Percentiles rank a stretch among this genome's conserved stretches.
phyloP scores from a whole-genome alignment of 2,888 invertebrate genomes.

The Drosophila infuscata region DNA sequence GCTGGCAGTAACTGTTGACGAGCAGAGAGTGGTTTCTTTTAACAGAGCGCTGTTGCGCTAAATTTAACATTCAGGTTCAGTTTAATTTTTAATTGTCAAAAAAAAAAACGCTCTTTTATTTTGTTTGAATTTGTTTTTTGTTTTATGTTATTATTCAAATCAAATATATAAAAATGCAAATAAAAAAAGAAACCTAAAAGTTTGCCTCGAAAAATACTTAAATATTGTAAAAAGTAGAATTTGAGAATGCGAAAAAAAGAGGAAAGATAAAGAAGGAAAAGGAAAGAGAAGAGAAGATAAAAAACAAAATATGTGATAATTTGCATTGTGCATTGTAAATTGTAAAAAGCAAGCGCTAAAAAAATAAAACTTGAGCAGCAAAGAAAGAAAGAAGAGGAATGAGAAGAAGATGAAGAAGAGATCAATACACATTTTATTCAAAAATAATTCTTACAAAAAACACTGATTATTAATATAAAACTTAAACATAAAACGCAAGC shows the following conservation, averaged over 20 bases:
- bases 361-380: conserved; percentile 8
- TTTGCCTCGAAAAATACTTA: conserved; percentile 74
- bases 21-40: conserved; percentile 35
- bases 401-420: conserved; percentile 23
- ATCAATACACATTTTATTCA: conserved; percentile 42
- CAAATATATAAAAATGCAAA: conserved; percentile 30
- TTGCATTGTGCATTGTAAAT: conserved; percentile 83
- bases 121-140: conserved; percentile 16
- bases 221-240: conserved; percentile 67
- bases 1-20: conserved; percentile 55
- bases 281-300: conserved; percentile 25
- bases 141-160: conserved; percentile 43
- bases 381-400: conserved; percentile 21
- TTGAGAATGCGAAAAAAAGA: conserved; percentile 64
- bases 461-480: conserved; percentile 38
- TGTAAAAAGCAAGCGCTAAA: conserved; percentile 62
- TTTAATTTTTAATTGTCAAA: conserved; percentile 28
- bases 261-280: conserved; percentile 12
- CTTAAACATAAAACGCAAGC: conserved; percentile 45
- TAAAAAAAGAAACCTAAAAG: conserved; percentile 20
- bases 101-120: conserved; percentile 21
- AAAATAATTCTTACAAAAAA: conserved; percentile 37
- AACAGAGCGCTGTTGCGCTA: conserved; percentile 65
- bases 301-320: conserved; percentile 78
- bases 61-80: conserved; percentile 37